Conservation (phyloP, 1,140 invertebrate species). For the Magallana angulata region DNA sequence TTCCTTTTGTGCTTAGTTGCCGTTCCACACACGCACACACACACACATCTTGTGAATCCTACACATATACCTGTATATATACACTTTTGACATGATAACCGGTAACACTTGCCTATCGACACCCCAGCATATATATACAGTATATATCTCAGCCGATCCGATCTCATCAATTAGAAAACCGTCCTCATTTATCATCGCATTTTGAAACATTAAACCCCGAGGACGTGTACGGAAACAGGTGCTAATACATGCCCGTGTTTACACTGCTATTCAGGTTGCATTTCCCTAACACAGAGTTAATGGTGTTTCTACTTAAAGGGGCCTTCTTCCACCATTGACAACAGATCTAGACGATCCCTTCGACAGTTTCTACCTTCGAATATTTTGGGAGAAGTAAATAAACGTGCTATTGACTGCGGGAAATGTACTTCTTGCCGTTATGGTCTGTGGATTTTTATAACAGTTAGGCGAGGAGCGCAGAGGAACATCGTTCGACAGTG, state of each 20-base stretch:
- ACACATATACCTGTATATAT: too few species aligned
- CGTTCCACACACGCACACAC: too few species aligned
- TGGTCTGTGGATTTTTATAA: neutral
- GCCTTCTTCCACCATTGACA: too few species aligned
- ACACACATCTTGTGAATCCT: too few species aligned
- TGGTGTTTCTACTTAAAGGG: neutral
- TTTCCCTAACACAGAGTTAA: neutral
- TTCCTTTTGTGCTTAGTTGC: too few species aligned
- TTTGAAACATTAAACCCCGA: neutral
- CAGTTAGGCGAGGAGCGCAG: neutral
- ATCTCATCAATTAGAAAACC: conserved; percentile 21
- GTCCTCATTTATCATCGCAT: neutral
- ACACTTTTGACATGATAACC: too few species aligned
- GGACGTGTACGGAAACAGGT: neutral
- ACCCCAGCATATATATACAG: too few species aligned
- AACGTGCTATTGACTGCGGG: neutral
- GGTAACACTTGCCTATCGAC: too few species aligned
- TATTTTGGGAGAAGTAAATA: neutral
- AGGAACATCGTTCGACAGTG: neutral
- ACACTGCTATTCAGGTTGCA: neutral
- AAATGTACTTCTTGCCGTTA: neutral
- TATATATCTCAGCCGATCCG: neutral
- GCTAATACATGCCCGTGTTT: neutral
- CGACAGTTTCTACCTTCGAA: too few species aligned
- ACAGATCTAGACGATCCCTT: too few species aligned